Base-by-base conservation (phyloP, 2,797 vertebrate species). In the Artibeus lituratus region DNA sequence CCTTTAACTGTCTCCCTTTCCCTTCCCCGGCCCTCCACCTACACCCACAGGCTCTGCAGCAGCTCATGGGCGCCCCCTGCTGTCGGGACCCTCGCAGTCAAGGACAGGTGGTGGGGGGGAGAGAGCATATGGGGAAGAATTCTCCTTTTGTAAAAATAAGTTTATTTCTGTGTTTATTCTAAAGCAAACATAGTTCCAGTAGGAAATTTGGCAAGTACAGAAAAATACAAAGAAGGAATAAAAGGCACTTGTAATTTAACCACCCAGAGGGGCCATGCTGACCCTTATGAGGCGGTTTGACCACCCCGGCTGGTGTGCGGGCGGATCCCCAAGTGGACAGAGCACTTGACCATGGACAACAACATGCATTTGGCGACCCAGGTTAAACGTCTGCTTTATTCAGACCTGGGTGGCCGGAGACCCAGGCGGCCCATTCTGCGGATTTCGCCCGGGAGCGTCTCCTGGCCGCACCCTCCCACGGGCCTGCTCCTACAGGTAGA, bases 151-250 rank as follows among this genome's bases (percentile, higher is more conserved):
- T 26, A 18, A 93, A 62, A 92, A 82, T 0, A 90, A 70, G n/a
- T 94, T 96, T 95, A 93, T 90, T 96, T 92, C 57, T 73, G 65
- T 65, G 73, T 29, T 97, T 67, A n/a, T 90, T 92, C 74, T 74
- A 55, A 90, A 92, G 59, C 42, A 72, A 37, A 82, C n/a, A 22
- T 0, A 26, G 55, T 65, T 51, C 55, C 10, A 6, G 57, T 7
- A 73, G 42, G 39, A 90, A 81, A 83, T 15, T 0, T 86, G 44
- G 22, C 62, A 65, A 83, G 19, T 51, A 62, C 21, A 67, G 78
- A 80, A 70, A 81, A 44, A 29, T 10, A 57, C 21, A 57, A 55
- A 87, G 51, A 47, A 78, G 24, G 62, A 26, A 24, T 26, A 10
- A 69, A 72, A 47, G 85, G 42, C 76, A 51, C 83, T 37, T 0